These are phyloP conservation scores for Ormia ochracea DNA, from an alignment of 2,888 invertebrate genomes.

Conservation along the genomic window DNA sequence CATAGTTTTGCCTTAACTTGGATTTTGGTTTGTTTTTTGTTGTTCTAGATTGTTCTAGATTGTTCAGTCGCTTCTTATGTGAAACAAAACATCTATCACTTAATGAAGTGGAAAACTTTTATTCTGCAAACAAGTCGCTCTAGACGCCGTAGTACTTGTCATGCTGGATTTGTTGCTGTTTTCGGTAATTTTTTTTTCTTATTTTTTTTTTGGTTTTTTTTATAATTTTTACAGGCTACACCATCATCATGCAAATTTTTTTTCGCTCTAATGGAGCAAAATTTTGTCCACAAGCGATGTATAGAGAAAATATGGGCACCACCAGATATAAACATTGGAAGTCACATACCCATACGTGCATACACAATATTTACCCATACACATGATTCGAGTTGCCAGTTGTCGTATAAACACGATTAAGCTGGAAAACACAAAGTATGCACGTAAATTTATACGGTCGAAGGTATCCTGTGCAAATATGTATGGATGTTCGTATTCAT, in stretches of 20 bases:
- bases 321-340: constrained; percentile 43
- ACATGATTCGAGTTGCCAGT: not conserved
- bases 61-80: constrained; percentile 45
- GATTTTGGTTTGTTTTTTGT: no score
- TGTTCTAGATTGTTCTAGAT: no score
- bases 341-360: constrained; percentile 4
- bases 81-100: constrained; percentile 61
- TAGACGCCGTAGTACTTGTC: constrained; percentile 35
- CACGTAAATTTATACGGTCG: not conserved
- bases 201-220: no score
- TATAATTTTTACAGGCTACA: constrained; percentile 48
- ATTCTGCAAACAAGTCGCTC: constrained; percentile 52
- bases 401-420: constrained; percentile 53
- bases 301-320: constrained; percentile 50
- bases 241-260: constrained; percentile 58
- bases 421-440: constrained; percentile 47
- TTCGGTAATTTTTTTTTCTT: no score
- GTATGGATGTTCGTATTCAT: not conserved
- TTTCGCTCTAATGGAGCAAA: constrained; percentile 64
- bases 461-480: not conserved
- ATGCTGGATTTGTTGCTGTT: constrained; percentile 21
- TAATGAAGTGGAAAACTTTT: constrained; percentile 63
- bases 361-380: not conserved
- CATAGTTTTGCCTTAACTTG: no score
- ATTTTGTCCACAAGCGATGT: constrained; percentile 61